Evolutionary conservation across 2,888 invertebrate species (phyloP), one percentile per base, ranked within the genome.

Genomic region (Pediacus dermestoides): DNA sequence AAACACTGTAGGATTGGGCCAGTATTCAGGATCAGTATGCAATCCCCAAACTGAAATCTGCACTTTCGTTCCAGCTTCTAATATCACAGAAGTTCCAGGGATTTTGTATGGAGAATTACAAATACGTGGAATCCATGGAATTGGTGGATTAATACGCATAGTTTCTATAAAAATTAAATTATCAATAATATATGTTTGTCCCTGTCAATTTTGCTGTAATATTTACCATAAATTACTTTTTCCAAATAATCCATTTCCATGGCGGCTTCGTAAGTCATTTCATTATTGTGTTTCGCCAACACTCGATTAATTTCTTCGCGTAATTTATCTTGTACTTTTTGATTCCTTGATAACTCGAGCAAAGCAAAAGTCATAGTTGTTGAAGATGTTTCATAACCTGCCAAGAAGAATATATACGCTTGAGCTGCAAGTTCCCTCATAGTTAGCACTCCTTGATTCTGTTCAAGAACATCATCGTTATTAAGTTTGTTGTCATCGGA

Each of bases 381-480:
- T 34, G 78, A 75, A 0, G 78, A 76, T 0, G 80, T 80, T 55
- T 80, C 80, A 51, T 74, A 80, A 0, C 79, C 80, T 32, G 77
- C 80, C 33, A 77, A 61, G 2, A 80, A 72, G 61, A 80, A 80
- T 2, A 79, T 23, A 23, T 9, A 23, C n/a, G 9, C n/a, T 7
- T 23, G 23, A 4, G 23, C 23, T 3, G 23, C 23, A 6, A 23
- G n/a, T 23, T 23, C 23, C n/a, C 10, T n/a, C 23, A 23, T 4
- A n/a, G 23, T 4, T 10, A 23, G 10, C n/a, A n/a, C 6, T 7
- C 6, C 21, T n/a, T 6, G 21, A 6, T 18, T 6, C 21, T 7
- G n/a, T 7, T 18, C n/a, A n/a, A 6, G 6, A 18, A n/a, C n/a
- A 7, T 18, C n/a, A 6, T 18, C 21, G n/a, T 18, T 18, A 18